A percentile compares a stretch with the other conserved stretches of the same genome.
phyloP scores from a whole-genome alignment of 2,888 invertebrate species.

The Artemia sp. region DNA sequence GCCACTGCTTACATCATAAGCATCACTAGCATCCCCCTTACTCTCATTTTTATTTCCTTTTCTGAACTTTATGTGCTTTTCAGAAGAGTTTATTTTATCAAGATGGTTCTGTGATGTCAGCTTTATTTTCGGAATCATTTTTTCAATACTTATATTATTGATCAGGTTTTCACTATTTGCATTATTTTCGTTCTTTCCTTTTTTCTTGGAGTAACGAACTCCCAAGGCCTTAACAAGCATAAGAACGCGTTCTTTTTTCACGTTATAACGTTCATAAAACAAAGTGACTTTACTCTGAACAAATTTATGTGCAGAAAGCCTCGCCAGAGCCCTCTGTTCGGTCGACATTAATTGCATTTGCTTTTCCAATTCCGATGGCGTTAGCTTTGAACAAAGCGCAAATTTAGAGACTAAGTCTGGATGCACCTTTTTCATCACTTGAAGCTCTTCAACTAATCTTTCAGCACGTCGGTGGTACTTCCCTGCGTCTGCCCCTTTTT shows the following conservation, averaged over 20 bases:
- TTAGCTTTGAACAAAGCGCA: conserved; percentile 21
- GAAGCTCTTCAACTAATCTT: conserved; percentile 14
- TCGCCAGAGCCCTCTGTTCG: conserved; percentile 19
- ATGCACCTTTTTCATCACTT: conserved; percentile 18
- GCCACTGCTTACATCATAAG: background rate
- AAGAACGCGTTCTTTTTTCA: conserved; percentile 18
- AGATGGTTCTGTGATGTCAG: background rate
- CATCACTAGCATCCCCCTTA: background rate
- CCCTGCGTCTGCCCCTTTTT: conserved; percentile 17
- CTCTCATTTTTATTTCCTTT: background rate
- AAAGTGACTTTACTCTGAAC: conserved; percentile 18
- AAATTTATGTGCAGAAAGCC: conserved; percentile 18
- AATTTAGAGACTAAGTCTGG: conserved; percentile 22
- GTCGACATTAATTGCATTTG: conserved; percentile 15
- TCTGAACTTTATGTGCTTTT: background rate
- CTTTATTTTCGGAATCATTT: background rate
- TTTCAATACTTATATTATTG: background rate
- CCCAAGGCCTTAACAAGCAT: conserved; percentile 20
- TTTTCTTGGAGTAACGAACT: conserved; percentile 5
- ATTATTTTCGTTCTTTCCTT: conserved; percentile 19
- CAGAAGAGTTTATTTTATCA: background rate
- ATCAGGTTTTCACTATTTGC: conserved; percentile 4
- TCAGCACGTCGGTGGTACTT: conserved; percentile 18
- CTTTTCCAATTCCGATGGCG: background rate
- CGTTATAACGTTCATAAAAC: conserved; percentile 18